A percentile compares a stretch with the other conserved stretches of the same genome.
Conservation (phyloP, 1,140 invertebrate genomes). For the Conus betulinus region DNA sequence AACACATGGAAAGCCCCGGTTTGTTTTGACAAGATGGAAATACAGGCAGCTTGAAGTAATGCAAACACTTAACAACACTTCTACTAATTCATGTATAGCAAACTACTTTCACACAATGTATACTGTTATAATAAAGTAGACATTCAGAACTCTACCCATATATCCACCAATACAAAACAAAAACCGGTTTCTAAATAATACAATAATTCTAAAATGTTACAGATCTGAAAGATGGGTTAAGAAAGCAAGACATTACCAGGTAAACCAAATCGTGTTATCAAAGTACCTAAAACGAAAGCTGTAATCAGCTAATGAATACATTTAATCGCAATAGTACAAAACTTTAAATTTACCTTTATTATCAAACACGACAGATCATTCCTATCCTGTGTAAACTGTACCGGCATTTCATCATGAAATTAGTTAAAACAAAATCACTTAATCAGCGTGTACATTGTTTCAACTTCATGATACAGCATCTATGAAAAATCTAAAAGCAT, state of each 20-base stretch:
- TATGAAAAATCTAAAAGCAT: too few species aligned
- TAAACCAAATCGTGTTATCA: background rate
- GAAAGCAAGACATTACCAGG: background rate
- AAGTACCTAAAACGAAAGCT: background rate
- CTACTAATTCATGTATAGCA: background rate
- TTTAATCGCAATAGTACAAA: background rate
- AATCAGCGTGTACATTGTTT: too few species aligned
- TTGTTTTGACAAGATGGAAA: slow-evolving; percentile 5
- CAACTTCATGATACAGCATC: too few species aligned
- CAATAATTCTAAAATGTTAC: background rate
- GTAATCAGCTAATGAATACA: background rate
- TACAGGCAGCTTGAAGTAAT: background rate
- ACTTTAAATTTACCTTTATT: background rate
- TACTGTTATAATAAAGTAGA: background rate
- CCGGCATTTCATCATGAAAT: too few species aligned
- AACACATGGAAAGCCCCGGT: background rate
- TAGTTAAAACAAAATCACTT: too few species aligned
- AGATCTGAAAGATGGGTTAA: background rate
- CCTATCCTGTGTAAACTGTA: too few species aligned
- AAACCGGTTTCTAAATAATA: background rate
- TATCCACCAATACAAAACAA: background rate
- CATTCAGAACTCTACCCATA: background rate
- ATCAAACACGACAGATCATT: background rate
- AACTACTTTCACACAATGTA: background rate
- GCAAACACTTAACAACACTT: background rate